A percentile compares a stretch with the other conserved stretches of the same genome.
Conservation (phyloP, 2,113 vertebrate species). For the Syngnathus typhle region DNA sequence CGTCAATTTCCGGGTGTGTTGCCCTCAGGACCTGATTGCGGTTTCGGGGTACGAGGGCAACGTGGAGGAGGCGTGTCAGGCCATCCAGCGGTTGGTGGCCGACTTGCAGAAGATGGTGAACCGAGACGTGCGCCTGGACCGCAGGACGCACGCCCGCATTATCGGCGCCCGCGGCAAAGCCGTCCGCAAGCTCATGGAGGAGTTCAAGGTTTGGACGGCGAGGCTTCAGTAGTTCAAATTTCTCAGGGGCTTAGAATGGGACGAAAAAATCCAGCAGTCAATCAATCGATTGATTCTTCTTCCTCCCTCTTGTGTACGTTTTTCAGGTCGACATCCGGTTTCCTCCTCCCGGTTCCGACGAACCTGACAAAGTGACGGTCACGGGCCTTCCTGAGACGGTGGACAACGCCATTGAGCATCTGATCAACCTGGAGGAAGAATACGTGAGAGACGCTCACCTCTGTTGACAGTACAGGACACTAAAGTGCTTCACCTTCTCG, state of each 20-base stretch:
- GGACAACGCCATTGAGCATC: slow-evolving; percentile 96
- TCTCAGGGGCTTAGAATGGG: not conserved
- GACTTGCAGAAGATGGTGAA: slow-evolving; percentile 97
- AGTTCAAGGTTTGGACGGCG: slow-evolving; percentile 81
- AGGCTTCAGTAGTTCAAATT: too few species aligned
- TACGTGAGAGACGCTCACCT: slow-evolving; percentile 74
- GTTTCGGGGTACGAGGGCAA: slow-evolving; percentile 97
- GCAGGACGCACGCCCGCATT: slow-evolving; percentile 91
- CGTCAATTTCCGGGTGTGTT: not conserved
- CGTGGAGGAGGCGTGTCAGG: slow-evolving; percentile 74
- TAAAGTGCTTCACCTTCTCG: slow-evolving; percentile 40
- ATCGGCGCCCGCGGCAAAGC: slow-evolving; percentile 94
- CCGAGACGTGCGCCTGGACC: slow-evolving; percentile 88
- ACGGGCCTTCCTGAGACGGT: slow-evolving; percentile 92
- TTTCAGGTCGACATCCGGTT: slow-evolving; percentile 93
- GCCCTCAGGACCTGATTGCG: slow-evolving; percentile 86
- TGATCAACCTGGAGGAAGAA: slow-evolving; percentile 95
- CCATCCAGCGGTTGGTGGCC: slow-evolving; percentile 86
- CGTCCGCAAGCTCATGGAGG: slow-evolving; percentile 97
- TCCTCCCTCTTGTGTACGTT: not conserved
- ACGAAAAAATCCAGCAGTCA: too few species aligned
- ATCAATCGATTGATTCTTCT: too few species aligned
- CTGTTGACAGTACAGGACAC: too few species aligned
- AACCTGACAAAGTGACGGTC: slow-evolving; percentile 91
- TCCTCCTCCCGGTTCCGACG: slow-evolving; percentile 87